Conservation (phyloP, 2,113 vertebrate genomes). For the Chloroceryle aenea region DNA sequence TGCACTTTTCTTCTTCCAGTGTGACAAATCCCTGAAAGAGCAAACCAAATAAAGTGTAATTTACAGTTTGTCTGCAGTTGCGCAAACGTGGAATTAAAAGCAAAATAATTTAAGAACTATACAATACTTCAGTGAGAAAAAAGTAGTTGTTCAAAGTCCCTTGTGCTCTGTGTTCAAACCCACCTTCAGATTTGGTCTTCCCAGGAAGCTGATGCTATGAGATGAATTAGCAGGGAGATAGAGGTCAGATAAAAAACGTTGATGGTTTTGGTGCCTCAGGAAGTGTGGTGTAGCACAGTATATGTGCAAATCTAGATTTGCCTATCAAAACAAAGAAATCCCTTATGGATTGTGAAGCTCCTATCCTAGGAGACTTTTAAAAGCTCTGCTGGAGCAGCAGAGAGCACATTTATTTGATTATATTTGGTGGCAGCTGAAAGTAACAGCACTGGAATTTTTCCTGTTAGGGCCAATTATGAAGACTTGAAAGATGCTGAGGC, state of each 20-base stretch:
- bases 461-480: not conserved
- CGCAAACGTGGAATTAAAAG: conserved; percentile 37
- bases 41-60: conserved; percentile 68
- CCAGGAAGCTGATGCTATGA: not conserved
- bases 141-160: not conserved
- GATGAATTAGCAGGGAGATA: not conserved
- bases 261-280: not conserved
- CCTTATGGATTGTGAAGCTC: not conserved
- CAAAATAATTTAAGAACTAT: conserved; percentile 53
- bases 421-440: not conserved
- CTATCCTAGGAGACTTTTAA: not conserved
- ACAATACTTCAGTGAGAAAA: conserved; percentile 11
- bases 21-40: conserved; percentile 64
- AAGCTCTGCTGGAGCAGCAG: not conserved
- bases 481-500: not conserved
- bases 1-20: conserved; percentile 24
- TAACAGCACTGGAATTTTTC: not conserved
- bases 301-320: not conserved
- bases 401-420: not conserved
- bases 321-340: not conserved
- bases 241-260: not conserved
- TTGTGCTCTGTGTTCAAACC: not conserved
- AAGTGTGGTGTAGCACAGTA: not conserved
- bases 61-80: conserved; percentile 59
- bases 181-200: not conserved